Evolutionary conservation across 1,140 invertebrate genomes (phyloP).

Genomic region (Trachelipus rathkii): DNA sequence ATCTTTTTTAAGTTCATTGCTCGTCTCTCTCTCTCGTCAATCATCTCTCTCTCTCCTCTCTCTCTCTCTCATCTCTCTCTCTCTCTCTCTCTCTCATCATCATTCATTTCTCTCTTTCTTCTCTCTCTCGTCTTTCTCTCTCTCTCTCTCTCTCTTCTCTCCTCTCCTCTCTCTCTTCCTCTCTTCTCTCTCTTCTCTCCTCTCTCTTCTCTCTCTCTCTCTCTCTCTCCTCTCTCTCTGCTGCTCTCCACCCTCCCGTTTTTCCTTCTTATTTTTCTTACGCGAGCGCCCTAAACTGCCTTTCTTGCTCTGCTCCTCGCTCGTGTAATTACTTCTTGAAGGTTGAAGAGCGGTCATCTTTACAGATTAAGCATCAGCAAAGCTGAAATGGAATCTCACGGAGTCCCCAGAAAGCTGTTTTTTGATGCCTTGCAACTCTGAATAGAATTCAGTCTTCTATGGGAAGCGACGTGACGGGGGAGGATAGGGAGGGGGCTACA

Average conservation of each 20-base stretch:
- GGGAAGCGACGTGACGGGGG: too few species aligned
- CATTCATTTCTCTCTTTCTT: not conserved
- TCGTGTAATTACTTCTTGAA: conserved; percentile 2
- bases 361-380: conserved; percentile 2
- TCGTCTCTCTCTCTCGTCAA: too few species aligned
- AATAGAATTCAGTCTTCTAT: not conserved
- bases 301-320: not conserved
- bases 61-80: too few species aligned
- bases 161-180: not conserved
- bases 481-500: too few species aligned
- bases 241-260: not conserved
- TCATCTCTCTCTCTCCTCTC: too few species aligned
- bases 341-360: not conserved
- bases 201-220: not conserved
- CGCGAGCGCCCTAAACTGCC: not conserved
- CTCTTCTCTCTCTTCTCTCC: not conserved
- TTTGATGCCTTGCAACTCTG: not conserved
- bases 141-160: too few species aligned
- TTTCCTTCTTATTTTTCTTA: not conserved
- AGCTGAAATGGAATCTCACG: not conserved
- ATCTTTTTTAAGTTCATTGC: too few species aligned
- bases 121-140: not conserved
- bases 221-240: not conserved
- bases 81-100: not conserved
- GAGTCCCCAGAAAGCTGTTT: not conserved